Conservation (phyloP, 2,797 vertebrate genomes). For the Poecile montanus region DNA sequence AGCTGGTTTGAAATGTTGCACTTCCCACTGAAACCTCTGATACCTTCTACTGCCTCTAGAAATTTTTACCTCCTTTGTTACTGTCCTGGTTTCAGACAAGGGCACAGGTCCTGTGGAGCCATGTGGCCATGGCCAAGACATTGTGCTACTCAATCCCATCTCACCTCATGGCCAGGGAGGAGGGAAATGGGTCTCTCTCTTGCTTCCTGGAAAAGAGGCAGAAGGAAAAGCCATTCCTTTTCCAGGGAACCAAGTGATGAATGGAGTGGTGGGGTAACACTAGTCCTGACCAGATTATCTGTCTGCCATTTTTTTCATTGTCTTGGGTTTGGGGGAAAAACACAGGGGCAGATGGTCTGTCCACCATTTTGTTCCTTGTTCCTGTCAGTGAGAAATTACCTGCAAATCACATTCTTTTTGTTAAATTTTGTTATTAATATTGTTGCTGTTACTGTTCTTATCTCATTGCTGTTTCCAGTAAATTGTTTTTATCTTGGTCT, state of each 20-base stretch:
- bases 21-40: neutral
- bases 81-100: neutral
- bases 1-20: neutral
- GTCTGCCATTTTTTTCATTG: no score
- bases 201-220: neutral
- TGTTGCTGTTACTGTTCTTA: neutral
- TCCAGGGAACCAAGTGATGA: neutral
- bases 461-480: neutral
- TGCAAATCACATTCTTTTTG: neutral
- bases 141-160: neutral
- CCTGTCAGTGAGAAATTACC: neutral
- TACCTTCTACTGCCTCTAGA: neutral
- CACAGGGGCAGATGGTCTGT: neutral
- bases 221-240: neutral
- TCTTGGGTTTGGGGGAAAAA: neutral
- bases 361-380: neutral
- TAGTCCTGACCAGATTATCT: fast-evolving
- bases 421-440: neutral
- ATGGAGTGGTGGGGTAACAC: fast-evolving
- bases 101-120: fast-evolving
- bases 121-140: neutral
- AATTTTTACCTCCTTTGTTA: neutral
- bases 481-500: neutral
- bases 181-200: neutral
- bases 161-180: neutral